Evolutionary conservation across 2,888 invertebrate species (phyloP).

Genomic region (Thecocarcelia acutangulata): DNA sequence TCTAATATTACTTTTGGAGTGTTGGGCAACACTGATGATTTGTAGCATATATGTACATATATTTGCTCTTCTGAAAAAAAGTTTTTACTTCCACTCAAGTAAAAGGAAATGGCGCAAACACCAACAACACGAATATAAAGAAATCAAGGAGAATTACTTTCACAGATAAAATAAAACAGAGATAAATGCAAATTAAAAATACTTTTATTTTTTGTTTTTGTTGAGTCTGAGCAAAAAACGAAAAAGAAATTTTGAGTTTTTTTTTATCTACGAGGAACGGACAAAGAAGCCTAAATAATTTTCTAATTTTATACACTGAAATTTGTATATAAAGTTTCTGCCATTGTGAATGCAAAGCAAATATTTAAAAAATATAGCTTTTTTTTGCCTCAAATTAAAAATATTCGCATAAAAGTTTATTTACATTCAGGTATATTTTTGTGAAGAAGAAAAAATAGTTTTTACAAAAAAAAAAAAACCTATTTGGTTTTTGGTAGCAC

Average conservation of each 20-base stretch:
- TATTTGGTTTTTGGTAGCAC: too few species aligned
- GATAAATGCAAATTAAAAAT: slow-evolving; percentile 26
- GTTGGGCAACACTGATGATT: too few species aligned
- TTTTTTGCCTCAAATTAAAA: not conserved
- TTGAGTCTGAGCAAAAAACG: slow-evolving; percentile 13
- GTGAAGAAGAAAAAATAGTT: slow-evolving; percentile 3
- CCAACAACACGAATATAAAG: slow-evolving; percentile 21
- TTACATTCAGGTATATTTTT: slow-evolving; percentile 42
- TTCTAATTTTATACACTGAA: slow-evolving; percentile 56
- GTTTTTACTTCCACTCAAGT: slow-evolving; percentile 38
- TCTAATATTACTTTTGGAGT: too few species aligned
- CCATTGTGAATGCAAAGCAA: not conserved
- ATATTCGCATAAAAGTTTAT: slow-evolving; percentile 42
- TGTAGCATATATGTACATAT: not conserved
- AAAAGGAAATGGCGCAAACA: slow-evolving; percentile 57
- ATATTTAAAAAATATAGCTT: slow-evolving; percentile 21
- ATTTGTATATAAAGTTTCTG: slow-evolving; percentile 14
- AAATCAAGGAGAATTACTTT: slow-evolving; percentile 26
- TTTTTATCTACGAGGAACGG: slow-evolving; percentile 21
- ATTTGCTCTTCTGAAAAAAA: not conserved
- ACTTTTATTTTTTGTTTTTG: slow-evolving; percentile 34
- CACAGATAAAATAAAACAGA: slow-evolving; percentile 41
- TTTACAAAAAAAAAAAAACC: slow-evolving; percentile 15
- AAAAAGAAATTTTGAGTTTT: slow-evolving; percentile 17
- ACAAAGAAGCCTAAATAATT: slow-evolving; percentile 66